These are phyloP conservation scores for Drosophila eugracilis DNA, from an alignment of 1,140 invertebrate species.

Conservation along the genomic window DNA sequence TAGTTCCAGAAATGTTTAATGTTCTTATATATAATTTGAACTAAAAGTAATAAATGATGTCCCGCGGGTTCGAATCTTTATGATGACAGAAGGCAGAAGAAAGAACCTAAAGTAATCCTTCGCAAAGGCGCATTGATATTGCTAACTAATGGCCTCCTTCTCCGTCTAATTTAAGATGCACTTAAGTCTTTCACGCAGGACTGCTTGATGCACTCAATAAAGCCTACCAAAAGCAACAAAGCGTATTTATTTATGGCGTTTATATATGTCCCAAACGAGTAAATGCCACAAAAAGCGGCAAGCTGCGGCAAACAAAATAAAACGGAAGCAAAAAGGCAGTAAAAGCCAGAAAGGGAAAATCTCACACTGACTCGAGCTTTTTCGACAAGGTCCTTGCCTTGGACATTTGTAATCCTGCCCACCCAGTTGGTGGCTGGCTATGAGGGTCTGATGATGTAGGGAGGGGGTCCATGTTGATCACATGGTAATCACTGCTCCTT, in stretches of 20 bases:
- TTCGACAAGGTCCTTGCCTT: slow-evolving; percentile 10
- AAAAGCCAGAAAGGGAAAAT: slow-evolving; percentile 16
- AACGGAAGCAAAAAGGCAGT: neutral
- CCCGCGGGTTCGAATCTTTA: too few species aligned
- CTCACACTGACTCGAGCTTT: slow-evolving; percentile 3
- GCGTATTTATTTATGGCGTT: slow-evolving; percentile 19
- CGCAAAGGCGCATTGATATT: too few species aligned
- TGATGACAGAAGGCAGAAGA: too few species aligned
- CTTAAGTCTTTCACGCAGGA: neutral
- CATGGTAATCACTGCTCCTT: slow-evolving; percentile 73
- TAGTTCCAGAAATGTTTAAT: too few species aligned
- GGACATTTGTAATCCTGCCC: slow-evolving; percentile 5
- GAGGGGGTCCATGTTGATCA: slow-evolving; percentile 66
- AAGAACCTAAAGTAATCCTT: too few species aligned
- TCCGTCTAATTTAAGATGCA: neutral
- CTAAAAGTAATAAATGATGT: too few species aligned
- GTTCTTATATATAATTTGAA: too few species aligned
- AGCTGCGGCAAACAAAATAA: neutral
- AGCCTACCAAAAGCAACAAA: neutral
- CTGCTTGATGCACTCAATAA: neutral
- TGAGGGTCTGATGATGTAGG: neutral
- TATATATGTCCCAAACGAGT: neutral
- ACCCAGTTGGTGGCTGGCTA: neutral
- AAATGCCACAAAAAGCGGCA: slow-evolving; percentile 14
- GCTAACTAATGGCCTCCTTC: neutral